Base-by-base conservation (phyloP, 2,888 invertebrate genomes). In the Pammene aurita region DNA sequence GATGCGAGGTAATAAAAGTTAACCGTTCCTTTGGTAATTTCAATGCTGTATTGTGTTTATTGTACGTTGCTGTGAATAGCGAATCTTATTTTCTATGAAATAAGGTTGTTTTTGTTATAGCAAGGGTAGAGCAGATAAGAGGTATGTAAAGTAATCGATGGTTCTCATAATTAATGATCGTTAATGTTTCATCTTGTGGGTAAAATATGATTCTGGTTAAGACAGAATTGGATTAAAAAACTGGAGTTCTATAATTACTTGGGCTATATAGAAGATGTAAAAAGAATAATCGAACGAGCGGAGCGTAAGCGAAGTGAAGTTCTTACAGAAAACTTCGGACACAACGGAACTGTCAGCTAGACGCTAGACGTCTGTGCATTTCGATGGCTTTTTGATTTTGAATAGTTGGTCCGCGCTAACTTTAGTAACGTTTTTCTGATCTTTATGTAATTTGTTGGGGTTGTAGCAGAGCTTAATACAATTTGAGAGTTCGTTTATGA, bases 111-210 rank as follows among this genome's bases (percentile, higher is more conserved):
- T 26, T 13, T 58, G 0, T 34, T 10, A 14, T 44, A 41, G 5
- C 10, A 35, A 11, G 35, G 14, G 16, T 2, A 0, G 6, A 11
- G 26, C n/a, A 46, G n/a, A 46, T 60, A 48, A n/a, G 48, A 48
- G 46, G 60, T 34, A 16, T 16, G 7, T 35, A 0, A 35, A 46
- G 66, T 58, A 56, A 42, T 41, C 41, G 18, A 9, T 18, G 57
- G 42, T 58, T 58, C 18, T 66, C 52, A 44, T 54, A 54, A 66
- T 60, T 60, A 66, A 60, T 52, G 18, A 52, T 60, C 18, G 60
- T 60, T 54, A 54, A 66, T 66, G 52, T 46, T 46, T 57, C 42
- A 52, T 52, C 52, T 54, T 56, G 38, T 0, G 10, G 44, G 35
- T 60, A 38, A 44, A 10, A 38, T 34, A 26, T 42, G 38, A 56